A percentile compares a stretch with the other conserved stretches of the same genome.
phyloP scores from a whole-genome alignment of 2,113 vertebrate genomes.

The Falcunculus frontatus region DNA sequence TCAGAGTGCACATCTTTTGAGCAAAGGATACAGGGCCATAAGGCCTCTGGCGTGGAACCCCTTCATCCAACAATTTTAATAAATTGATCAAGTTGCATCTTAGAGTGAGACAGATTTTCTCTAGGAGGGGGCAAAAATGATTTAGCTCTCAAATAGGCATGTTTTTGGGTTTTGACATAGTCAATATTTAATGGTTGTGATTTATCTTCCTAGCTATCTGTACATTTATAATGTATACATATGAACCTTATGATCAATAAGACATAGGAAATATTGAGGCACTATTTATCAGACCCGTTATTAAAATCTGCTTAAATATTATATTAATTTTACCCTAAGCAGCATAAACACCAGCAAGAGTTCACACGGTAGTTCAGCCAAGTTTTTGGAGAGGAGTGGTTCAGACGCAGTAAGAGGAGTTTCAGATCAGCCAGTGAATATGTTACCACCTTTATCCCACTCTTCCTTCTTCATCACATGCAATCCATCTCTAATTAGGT shows the following conservation, averaged over 20 bases:
- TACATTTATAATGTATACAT: background rate
- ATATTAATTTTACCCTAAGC: background rate
- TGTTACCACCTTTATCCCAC: background rate
- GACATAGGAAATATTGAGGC: background rate
- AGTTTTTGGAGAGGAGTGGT: background rate
- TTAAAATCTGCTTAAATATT: background rate
- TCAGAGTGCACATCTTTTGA: background rate
- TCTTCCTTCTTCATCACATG: background rate
- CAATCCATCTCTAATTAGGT: background rate
- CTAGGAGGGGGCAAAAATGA: background rate
- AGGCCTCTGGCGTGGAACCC: background rate
- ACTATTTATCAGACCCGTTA: background rate
- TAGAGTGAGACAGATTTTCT: background rate
- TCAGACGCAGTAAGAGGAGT: background rate
- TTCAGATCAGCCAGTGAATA: background rate
- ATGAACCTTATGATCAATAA: background rate
- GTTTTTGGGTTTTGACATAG: background rate
- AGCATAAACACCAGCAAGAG: background rate
- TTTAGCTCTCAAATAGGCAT: background rate
- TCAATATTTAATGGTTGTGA: background rate
- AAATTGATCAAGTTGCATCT: background rate
- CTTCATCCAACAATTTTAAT: background rate
- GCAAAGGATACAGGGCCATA: background rate
- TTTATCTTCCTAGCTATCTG: background rate
- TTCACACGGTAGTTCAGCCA: background rate